Evolutionary conservation across 2,797 vertebrate species (phyloP), one percentile per base, ranked within the genome.

Genomic region (Fringilla coelebs): DNA sequence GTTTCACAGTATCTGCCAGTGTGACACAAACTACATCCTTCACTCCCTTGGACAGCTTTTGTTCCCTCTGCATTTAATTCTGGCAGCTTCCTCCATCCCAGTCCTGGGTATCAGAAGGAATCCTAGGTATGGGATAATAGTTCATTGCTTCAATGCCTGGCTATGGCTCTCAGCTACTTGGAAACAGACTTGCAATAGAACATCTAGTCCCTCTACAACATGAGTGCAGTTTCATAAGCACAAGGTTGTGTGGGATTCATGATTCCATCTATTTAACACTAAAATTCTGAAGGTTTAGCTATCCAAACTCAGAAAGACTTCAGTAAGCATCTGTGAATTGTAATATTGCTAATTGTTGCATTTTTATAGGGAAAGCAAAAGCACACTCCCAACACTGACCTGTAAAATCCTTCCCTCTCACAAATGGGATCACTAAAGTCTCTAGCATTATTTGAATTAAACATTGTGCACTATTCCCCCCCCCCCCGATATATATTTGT

Each of bases 401-500:
- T 88, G 61, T 49, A 68, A 91, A 83, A 57, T 73, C 32, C 36
- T 40, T 67, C 17, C 19, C 7, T 15, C 61, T 57, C 54, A 75
- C 34, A 31, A 93, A 91, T 2, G 3, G 55, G 20, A 88, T 49
- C 40, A 77, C 54, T 88, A 66, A 89, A 81, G 45, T 83, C 63
- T 92, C 65, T 63, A 88, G 70, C 70, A 93, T 86, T 86, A 74
- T 43, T 88, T 72, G 93, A 72, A 54, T 83, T 88, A 94, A 91
- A 93, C 80, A 74, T 58, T 63, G 20, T 67, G 34, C n/a, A 67
- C 22, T 17, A 13, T 43, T 40, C n/a, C n/a, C n/a, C n/a, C n/a
- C n/a, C 2, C 1, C 1, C 4, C 11, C 1, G 0, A 34, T 45
- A 11, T 77, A 71, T 52, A n/a, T 83, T 75, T 77, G 38, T 17